Evolutionary conservation across 2,888 invertebrate species (phyloP).

Genomic region (Sarcophaga caerulescens): DNA sequence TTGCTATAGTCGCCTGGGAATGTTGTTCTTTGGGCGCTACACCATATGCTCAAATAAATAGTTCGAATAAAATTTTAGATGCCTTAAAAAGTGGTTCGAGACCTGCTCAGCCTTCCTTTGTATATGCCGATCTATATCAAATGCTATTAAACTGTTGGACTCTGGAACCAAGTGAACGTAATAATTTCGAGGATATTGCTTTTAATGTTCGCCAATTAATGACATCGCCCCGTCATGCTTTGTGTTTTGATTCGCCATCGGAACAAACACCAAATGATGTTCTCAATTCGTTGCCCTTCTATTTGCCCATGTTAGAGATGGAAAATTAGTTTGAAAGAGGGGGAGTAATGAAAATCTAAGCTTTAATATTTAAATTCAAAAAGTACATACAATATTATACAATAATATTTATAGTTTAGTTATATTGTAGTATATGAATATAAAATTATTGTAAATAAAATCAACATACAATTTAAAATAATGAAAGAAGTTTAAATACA

Average conservation of each 20-base stretch:
- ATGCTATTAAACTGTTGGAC: conserved; percentile 93
- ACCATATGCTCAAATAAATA: conserved; percentile 87
- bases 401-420: conserved; percentile 12
- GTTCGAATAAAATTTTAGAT: conserved; percentile 85
- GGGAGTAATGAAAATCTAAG: conserved; percentile 15
- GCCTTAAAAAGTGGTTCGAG: conserved; percentile 87
- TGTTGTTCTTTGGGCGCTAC: conserved; percentile 90
- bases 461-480: conserved; percentile 1
- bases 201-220: conserved; percentile 80
- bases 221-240: conserved; percentile 79
- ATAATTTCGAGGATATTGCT: conserved; percentile 85
- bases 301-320: conserved; percentile 80
- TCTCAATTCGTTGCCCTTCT: conserved; percentile 78
- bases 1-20: conserved; percentile 92
- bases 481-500: too few species aligned
- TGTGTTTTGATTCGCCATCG: conserved; percentile 77
- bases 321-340: conserved; percentile 69
- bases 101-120: conserved; percentile 88
- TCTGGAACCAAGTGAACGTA: conserved; percentile 90
- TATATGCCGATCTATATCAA: conserved; percentile 90
- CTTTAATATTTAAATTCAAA: conserved; percentile 49
- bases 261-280: conserved; percentile 69
- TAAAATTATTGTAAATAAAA: conserved; percentile 61
- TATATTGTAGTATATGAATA: conserved; percentile 14
- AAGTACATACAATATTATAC: neutral